Conservation (phyloP, 1,140 invertebrate genomes). For the Cyclargus thomasi region DNA sequence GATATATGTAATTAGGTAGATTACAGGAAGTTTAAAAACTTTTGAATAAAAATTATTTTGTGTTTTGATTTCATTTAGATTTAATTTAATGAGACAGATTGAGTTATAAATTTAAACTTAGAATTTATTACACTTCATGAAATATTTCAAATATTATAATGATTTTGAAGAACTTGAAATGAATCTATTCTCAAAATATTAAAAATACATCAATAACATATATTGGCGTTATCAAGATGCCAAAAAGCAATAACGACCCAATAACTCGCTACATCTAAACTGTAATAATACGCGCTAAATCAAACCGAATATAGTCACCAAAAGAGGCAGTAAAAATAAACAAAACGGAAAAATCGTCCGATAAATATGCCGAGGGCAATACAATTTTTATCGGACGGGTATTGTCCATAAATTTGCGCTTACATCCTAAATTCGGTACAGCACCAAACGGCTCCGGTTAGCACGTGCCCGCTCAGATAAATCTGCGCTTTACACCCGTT, state of each 20-base stretch:
- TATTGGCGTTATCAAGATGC: not conserved
- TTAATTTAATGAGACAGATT: too few relatives aligned
- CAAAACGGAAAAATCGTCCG: conserved; percentile 27
- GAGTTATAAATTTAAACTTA: too few relatives aligned
- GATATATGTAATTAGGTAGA: too few relatives aligned
- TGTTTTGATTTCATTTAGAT: too few relatives aligned
- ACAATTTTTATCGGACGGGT: conserved; percentile 59
- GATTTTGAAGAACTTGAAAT: too few relatives aligned
- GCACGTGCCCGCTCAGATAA: conserved; percentile 49
- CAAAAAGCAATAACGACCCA: not conserved
- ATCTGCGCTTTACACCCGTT: conserved; percentile 42
- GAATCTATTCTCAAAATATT: not conserved
- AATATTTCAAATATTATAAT: too few relatives aligned
- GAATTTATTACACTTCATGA: too few relatives aligned
- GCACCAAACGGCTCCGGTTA: conserved; percentile 34
- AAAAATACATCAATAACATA: not conserved
- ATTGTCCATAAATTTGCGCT: conserved; percentile 59
- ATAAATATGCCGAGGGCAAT: conserved; percentile 53
- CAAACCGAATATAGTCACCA: conserved; percentile 12
- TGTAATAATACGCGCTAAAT: conserved; percentile 1
- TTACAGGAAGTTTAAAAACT: too few relatives aligned
- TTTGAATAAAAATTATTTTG: too few relatives aligned
- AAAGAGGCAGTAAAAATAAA: conserved; percentile 35
- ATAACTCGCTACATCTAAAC: conserved; percentile 1
- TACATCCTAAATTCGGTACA: conserved; percentile 53